Conservation (phyloP, 2,888 invertebrate genomes). For the Malthinus flaveolus region DNA sequence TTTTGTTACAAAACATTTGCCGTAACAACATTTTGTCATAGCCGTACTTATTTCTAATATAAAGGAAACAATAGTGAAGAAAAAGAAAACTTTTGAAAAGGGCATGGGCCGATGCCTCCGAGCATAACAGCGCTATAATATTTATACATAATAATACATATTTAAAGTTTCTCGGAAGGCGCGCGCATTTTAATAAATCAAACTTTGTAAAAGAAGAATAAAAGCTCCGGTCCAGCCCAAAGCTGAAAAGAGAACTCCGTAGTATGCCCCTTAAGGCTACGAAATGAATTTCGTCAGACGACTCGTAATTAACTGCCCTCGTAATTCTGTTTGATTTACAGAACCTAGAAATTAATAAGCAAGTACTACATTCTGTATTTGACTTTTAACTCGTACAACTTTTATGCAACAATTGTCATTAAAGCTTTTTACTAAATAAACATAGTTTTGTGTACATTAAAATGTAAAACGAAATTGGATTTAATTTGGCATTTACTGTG, state of each 20-base stretch:
- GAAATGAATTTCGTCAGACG: conserved; percentile 44
- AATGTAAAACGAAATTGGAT: conserved; percentile 2
- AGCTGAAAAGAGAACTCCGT: conserved; percentile 30
- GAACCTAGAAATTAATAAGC: conserved; percentile 49
- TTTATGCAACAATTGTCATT: conserved; percentile 43
- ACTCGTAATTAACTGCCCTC: conserved; percentile 48
- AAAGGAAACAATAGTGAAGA: no score
- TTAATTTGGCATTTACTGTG: background rate
- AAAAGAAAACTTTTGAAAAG: background rate
- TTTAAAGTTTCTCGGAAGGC: conserved; percentile 26
- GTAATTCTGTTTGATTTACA: conserved; percentile 49
- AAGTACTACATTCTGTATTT: conserved; percentile 44
- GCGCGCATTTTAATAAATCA: conserved; percentile 32
- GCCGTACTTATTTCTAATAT: no score
- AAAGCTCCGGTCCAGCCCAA: conserved; percentile 27
- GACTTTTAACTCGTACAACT: conserved; percentile 39
- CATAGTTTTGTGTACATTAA: conserved; percentile 6
- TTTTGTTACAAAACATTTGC: no score
- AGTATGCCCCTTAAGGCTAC: conserved; percentile 18
- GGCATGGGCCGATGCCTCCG: background rate
- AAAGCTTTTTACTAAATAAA: conserved; percentile 19
- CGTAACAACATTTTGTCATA: no score
- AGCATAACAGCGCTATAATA: conserved; percentile 2
- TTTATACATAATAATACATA: conserved; percentile 29
- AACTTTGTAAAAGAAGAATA: conserved; percentile 13